Percentiles rank a stretch among this genome's conserved stretches.
Evolutionary conservation across 37 sponge, comb jelly and placozoan genomes (phyloP).

Genomic region (Tethya wilhelma): DNA sequence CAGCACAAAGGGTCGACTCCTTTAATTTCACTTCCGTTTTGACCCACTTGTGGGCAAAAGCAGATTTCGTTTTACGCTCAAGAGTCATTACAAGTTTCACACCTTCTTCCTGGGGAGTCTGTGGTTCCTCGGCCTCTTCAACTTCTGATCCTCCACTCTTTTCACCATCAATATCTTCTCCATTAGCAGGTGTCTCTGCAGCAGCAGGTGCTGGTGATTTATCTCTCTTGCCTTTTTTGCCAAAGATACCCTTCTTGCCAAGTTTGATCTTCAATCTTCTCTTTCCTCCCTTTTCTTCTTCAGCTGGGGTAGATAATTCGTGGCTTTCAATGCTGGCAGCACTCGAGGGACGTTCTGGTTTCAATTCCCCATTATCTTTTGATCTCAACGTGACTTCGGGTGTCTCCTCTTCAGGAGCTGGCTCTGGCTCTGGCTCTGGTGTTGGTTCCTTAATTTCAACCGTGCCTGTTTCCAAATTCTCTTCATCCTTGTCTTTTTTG

Average conservation of each 20-base stretch:
- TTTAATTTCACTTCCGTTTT: constrained; percentile 16
- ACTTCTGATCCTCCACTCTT: background rate
- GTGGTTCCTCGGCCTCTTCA: constrained; percentile 1
- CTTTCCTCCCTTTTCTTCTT: constrained; percentile 12
- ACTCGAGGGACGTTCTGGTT: background rate
- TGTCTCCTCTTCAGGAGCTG: background rate
- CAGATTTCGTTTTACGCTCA: constrained; percentile 11
- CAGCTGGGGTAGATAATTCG: no score
- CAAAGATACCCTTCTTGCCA: background rate
- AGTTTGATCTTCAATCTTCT: constrained; percentile 19
- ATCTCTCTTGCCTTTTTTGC: constrained; percentile 18
- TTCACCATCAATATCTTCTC: background rate
- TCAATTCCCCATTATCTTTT: background rate
- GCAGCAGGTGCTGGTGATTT: constrained; percentile 6
- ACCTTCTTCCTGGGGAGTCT: constrained; percentile 9
- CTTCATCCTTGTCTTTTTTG: background rate
- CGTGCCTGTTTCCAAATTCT: background rate
- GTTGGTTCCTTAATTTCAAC: background rate
- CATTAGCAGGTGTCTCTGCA: background rate
- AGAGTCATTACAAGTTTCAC: background rate
- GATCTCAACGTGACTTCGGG: background rate
- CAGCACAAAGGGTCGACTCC: background rate
- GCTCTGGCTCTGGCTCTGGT: background rate
- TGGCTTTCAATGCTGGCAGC: background rate
- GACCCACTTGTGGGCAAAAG: background rate